Evolutionary conservation across 1,140 invertebrate species (phyloP), one percentile per base, ranked within the genome.

Genomic region (Drosophila nasuta): DNA sequence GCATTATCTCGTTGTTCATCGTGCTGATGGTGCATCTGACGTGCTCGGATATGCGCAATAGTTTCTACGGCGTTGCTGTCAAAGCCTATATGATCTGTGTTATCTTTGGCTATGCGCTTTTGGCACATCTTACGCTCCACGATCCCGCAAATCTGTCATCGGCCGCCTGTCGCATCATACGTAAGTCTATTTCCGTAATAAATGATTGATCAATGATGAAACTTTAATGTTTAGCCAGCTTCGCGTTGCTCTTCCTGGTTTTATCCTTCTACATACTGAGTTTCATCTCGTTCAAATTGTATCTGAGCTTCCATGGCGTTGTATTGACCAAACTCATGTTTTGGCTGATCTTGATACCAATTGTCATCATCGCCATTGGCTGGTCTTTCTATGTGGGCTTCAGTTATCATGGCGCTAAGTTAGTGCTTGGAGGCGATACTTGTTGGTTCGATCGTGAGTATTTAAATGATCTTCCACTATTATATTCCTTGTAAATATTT

Each of bases 391-490:
- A 79, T 5, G 90, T 82, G 7, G 79, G 75, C 20, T 79, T 89
- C 15, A 83, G 77, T 7, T 68, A 81, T 28, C 72, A 92, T 4
- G 79, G 70, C 1, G n/a, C 69, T 0, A 76, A 77, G 5, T 56
- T 73, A 6, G 76, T 92, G 1, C 81, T 92, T 35, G 91, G 90
- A 0, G 72, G 75, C n/a, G 91, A 91, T 20, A 88, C 77, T 6
- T 92, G 91, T 48, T 92, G 91, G 91, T 92, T 92, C 33, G 91
- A 92, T 86, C 91, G 91, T 92, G 54, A 86, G 91, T 88, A 3
- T 3, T n/a, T n/a, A n/a, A n/a, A n/a, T n/a, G n/a, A n/a, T n/a
- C n/a, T n/a, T n/a, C n/a, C n/a, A n/a, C n/a, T n/a, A n/a, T n/a
- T n/a, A n/a, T n/a, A n/a, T n/a, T n/a, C n/a, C n/a, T n/a, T n/a